A percentile compares a stretch with the other conserved stretches of the same genome.
Conservation (phyloP, 2,888 invertebrate species). For the Diadegma fenestrale region DNA sequence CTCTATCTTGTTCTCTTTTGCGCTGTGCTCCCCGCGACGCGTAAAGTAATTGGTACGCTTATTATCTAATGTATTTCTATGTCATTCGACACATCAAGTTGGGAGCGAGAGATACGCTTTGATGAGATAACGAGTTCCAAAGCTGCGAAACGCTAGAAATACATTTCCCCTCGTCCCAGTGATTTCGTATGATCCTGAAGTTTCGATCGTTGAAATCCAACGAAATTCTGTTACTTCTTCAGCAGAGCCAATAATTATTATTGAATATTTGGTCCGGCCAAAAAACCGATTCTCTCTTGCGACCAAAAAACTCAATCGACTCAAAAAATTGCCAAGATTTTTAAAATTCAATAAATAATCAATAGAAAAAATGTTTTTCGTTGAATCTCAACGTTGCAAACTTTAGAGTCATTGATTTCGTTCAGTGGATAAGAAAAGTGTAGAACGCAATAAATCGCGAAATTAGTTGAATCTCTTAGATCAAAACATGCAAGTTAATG, state of each 20-base stretch:
- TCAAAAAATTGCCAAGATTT: too few relatives aligned
- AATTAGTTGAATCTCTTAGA: conserved; percentile 12
- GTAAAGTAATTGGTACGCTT: conserved; percentile 68
- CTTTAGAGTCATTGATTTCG: too few relatives aligned
- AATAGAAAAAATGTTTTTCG: too few relatives aligned
- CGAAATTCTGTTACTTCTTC: too few relatives aligned
- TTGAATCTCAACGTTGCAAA: too few relatives aligned
- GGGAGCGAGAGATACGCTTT: conserved; percentile 67
- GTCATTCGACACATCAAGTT: conserved; percentile 67
- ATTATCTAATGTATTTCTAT: conserved; percentile 70
- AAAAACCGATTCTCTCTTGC: too few relatives aligned
- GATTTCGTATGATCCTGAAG: too few relatives aligned
- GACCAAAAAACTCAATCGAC: too few relatives aligned
- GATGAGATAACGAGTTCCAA: conserved; percentile 65
- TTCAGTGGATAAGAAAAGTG: background rate
- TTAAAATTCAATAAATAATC: too few relatives aligned
- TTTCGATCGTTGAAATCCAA: too few relatives aligned
- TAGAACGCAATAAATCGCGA: conserved; percentile 17
- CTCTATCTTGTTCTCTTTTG: conserved; percentile 19
- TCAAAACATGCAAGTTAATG: background rate
- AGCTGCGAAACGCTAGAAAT: conserved; percentile 58
- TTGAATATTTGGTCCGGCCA: too few relatives aligned
- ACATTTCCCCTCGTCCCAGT: conserved; percentile 26
- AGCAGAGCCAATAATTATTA: too few relatives aligned
- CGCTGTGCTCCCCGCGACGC: conserved; percentile 68